A percentile compares a stretch with the other conserved stretches of the same genome.
phyloP scores from a whole-genome alignment of 1,140 invertebrate genomes.

The Pogonus chalceus region DNA sequence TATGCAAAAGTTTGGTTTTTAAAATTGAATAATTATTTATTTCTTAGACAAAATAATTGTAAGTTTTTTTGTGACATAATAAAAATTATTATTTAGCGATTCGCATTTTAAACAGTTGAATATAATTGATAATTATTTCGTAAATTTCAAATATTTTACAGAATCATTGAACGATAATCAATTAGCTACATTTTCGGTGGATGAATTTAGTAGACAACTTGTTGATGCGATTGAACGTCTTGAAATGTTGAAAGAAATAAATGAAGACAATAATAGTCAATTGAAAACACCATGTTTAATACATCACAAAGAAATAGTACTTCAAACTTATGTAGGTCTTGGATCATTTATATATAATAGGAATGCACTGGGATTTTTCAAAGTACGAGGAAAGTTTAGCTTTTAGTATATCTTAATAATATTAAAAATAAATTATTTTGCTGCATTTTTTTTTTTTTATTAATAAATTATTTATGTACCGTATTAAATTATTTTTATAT shows the following conservation, averaged over 20 bases:
- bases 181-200: conserved; percentile 44
- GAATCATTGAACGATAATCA: conserved; percentile 31
- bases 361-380: conserved; percentile 73
- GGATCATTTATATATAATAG: conserved; percentile 74
- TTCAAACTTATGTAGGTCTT: conserved; percentile 71
- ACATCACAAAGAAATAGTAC: conserved; percentile 58
- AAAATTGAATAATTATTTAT: conserved; percentile 1
- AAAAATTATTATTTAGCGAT: no score
- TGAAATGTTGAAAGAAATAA: conserved; percentile 21
- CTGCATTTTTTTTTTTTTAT: no score
- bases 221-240: conserved; percentile 38
- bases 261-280: conserved; percentile 25
- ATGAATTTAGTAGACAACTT: conserved; percentile 44
- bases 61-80: conserved; percentile 13
- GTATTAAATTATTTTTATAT: no score
- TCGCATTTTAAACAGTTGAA: no score
- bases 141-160: no score
- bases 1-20: conserved; percentile 1
- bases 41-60: background rate
- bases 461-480: no score
- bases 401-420: no score
- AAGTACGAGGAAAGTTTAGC: conserved; percentile 73
- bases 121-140: no score
- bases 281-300: conserved; percentile 46
- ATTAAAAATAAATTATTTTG: no score